Conservation (phyloP, 2,888 invertebrate species). For the Thera britannica region DNA sequence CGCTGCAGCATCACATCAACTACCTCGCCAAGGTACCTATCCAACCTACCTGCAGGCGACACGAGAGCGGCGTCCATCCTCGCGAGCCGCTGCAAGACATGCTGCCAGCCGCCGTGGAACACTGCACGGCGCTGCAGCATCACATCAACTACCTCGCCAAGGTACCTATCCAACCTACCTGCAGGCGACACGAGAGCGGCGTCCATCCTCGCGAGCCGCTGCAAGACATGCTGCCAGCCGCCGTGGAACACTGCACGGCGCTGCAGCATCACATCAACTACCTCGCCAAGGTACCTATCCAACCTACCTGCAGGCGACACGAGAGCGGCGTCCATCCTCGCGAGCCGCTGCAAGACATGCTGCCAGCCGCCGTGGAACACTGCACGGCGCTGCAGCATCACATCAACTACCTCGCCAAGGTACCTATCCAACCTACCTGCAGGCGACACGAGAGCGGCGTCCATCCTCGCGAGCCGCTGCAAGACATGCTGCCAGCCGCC, state of each 20-base stretch:
- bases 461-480: constrained; percentile 96
- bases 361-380: constrained; percentile 95
- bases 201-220: constrained; percentile 97
- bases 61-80: constrained; percentile 98
- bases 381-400: constrained; percentile 95
- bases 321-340: constrained; percentile 98
- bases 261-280: constrained; percentile 95
- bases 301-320: too few relatives aligned
- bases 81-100: constrained; percentile 95
- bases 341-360: constrained; percentile 93
- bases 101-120: constrained; percentile 94
- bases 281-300: constrained; percentile 66
- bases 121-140: constrained; percentile 94
- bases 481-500: constrained; percentile 93
- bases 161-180: too few relatives aligned
- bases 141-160: constrained; percentile 89
- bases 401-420: constrained; percentile 86
- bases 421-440: too few relatives aligned
- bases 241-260: constrained; percentile 95
- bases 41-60: too few relatives aligned
- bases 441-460: constrained; percentile 98
- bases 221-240: constrained; percentile 92
- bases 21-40: constrained; percentile 75
- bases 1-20: constrained; percentile 95
- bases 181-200: constrained; percentile 98